phyloP scores from a whole-genome alignment of 2,888 invertebrate species.

The Papilio demoleus region DNA sequence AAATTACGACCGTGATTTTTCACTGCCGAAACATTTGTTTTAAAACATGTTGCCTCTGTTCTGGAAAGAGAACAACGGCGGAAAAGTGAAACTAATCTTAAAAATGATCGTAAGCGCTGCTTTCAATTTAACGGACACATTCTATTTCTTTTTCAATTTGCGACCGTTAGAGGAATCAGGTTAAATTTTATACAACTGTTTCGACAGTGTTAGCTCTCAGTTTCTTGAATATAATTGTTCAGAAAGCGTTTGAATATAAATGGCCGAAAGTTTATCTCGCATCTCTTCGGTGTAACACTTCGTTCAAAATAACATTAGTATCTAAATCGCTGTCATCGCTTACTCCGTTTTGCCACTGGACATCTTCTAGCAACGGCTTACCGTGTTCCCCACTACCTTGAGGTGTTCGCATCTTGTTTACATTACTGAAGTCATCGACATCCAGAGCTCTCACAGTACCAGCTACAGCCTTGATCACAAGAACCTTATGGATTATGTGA shows the following conservation, averaged over 20 bases:
- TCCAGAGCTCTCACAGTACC: constrained; percentile 63
- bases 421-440: constrained; percentile 57
- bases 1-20: neutral
- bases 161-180: no score
- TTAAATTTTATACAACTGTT: neutral
- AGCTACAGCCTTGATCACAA: constrained; percentile 63
- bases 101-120: no score
- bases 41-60: neutral
- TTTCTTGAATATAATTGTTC: neutral
- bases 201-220: neutral
- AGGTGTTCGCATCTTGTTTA: constrained; percentile 48
- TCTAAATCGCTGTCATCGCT: constrained; percentile 79
- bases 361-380: constrained; percentile 66
- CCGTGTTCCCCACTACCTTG: constrained; percentile 57
- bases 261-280: constrained; percentile 49
- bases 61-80: no score
- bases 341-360: constrained; percentile 51
- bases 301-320: constrained; percentile 80
- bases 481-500: constrained; percentile 90
- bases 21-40: neutral
- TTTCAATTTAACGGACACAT: no score
- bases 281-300: constrained; percentile 82
- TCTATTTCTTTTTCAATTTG: no score
- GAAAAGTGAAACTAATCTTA: no score
- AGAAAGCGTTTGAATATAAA: neutral